Conservation (phyloP, 64 coral and sea anemone genomes). For the Dendronephthya gigantea region DNA sequence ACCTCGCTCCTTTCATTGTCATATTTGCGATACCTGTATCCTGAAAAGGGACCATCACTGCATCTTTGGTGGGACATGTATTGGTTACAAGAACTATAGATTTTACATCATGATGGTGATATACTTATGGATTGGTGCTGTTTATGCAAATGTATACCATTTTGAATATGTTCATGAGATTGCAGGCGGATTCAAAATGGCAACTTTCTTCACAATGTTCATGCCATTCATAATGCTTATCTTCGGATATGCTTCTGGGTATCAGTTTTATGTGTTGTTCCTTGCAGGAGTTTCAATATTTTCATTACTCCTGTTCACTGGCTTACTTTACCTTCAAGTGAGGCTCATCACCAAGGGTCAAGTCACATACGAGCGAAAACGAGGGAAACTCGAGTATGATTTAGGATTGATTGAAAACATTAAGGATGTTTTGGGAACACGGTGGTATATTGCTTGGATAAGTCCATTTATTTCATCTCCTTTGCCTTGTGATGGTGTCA, state of each 20-base stretch:
- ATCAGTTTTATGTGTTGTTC: conserved; percentile 2
- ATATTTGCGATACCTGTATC: conserved; percentile 72
- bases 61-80: conserved; percentile 80
- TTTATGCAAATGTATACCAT: background rate
- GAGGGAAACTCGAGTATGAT: background rate
- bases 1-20: conserved; percentile 76
- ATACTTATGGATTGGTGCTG: conserved; percentile 4
- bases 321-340: background rate
- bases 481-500: background rate
- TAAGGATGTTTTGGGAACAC: background rate
- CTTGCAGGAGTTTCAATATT: background rate
- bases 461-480: background rate
- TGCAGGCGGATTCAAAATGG: background rate
- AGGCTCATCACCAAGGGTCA: background rate
- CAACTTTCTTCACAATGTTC: conserved; percentile 5
- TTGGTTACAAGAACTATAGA: conserved; percentile 83
- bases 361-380: conserved; percentile 5
- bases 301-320: background rate
- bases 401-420: background rate
- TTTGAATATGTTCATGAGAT: background rate
- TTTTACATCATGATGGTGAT: conserved; percentile 52
- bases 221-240: conserved; percentile 15
- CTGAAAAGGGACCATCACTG: conserved; percentile 90
- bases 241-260: background rate
- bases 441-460: conserved; percentile 13